Evolutionary conservation across 2,797 vertebrate species (phyloP), one percentile per base, ranked within the genome.

Genomic region (Fratercula arctica): DNA sequence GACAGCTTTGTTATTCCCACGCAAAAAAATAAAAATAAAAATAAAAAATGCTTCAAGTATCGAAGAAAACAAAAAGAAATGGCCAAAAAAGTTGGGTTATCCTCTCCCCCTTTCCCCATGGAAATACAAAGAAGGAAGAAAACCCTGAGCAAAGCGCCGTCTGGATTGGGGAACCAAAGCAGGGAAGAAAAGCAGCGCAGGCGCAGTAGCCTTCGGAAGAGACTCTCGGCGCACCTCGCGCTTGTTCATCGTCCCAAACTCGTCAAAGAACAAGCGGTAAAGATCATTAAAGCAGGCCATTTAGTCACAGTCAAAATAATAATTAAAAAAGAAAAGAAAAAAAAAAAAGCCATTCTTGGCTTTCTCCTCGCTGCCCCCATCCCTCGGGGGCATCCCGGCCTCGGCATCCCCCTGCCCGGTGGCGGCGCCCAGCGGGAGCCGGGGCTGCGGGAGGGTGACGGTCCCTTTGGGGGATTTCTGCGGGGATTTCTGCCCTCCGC

Each of bases 91-190:
- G 68, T 50, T 91, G 96, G 96, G 94, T 94, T 60, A 13, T 88
- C 86, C 93, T 92, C 90, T 80, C 61, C 45, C 93, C 23, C 1
- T 54, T 54, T 68, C 74, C 88, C 69, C 80, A 11, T 59, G 93
- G 89, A 87, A 97, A 84, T 9, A 89, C 75, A 87, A 90, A 85
- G 92, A 95, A 90, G 61, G 93, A 93, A 95, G 93, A 92, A 97
- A 95, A 92, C 95, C 95, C 96, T 96, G 96, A 96, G 96, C 96
- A 90, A 97, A 96, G 96, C 63, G 18, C 74, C 6, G 37, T 82
- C 95, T 76, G 90, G 89, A 83, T 80, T 77, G 63, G 16, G 86
- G 90, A 90, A 88, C 54, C 67, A 12, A 90, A 94, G 87, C 76
- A 37, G 90, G 92, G 28, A 73, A 72, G 82, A 16, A 68, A 93